Base-by-base conservation (phyloP, 1,140 invertebrate species). In the Ylistrum balloti region DNA sequence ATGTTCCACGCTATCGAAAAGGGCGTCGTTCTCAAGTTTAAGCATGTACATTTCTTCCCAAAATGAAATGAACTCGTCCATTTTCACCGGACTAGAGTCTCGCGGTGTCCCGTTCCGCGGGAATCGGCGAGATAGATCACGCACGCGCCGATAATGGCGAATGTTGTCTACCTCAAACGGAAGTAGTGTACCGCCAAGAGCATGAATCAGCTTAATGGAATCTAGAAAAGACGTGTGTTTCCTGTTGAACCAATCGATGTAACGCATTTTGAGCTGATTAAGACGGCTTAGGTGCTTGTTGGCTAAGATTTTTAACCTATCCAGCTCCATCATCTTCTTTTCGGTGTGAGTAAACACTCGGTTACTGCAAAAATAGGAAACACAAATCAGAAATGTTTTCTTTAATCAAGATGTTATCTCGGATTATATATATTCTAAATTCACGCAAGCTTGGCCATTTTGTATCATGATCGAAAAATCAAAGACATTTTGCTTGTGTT, bases 191-290 rank as follows among this genome's bases (percentile, higher is more conserved):
- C 93, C 93, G 22, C 88, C 90, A 17, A 91, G 87, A 33, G 94
- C 86, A 87, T 94, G 93, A 86, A 94, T 88, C 0, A 94, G 86
- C 88, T 93, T 94, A 1, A 95, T 35, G 17, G 92, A 88, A 34
- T 94, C 94, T 15, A 94, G 34, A 86, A 95, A 94, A n/a, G 92
- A 92, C 85, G 93, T 86, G n/a, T 92, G 88, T 85, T 90, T 89
- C 28, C 91, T 85, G 2, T 92, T 89, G 87, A 95, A 95, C 94
- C 94, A 95, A 85, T 95, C 94, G 85, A 91, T 93, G 91, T 94
- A 95, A 1, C 92, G 89, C 86, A 93, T 92, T 88, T 92, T 91
- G 0, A 95, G 86, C 33, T 41, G 86, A 88, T 95, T 94, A 22
- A 94, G 88, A 32, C 89, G 85, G 20, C 92, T 89, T 56, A 95